Conservation (phyloP, 1,140 invertebrate genomes). For the Brachionus koreanus region DNA sequence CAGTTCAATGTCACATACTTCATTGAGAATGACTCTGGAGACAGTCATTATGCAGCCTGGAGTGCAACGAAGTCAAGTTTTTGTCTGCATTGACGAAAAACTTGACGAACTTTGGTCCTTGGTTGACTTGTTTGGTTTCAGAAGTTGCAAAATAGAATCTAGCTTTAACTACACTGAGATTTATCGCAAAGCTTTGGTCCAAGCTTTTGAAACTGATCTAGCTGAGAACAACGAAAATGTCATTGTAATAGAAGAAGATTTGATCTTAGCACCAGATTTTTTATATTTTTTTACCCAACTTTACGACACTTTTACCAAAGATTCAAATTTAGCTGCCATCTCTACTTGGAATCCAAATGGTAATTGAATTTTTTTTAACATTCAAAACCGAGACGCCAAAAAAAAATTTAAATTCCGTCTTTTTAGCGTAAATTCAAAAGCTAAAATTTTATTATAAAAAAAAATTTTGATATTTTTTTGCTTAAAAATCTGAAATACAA, state of each 20-base stretch:
- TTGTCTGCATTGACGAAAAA: conserved; percentile 56
- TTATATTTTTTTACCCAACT: conserved; percentile 59
- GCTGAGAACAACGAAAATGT: not conserved
- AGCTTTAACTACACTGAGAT: conserved; percentile 50
- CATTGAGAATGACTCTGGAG: conserved; percentile 59
- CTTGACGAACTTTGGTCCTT: conserved; percentile 53
- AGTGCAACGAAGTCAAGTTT: conserved; percentile 54
- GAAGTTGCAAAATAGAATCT: conserved; percentile 48
- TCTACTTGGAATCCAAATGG: conserved; percentile 62
- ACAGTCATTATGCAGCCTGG: conserved; percentile 61
- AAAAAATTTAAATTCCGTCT: too few species aligned
- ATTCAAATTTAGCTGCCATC: conserved; percentile 56
- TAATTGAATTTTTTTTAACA: conserved; percentile 46
- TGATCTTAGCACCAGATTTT: conserved; percentile 60
- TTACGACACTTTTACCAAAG: conserved; percentile 53
- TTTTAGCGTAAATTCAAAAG: too few species aligned
- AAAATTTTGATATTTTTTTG: too few species aligned
- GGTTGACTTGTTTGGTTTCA: conserved; percentile 54
- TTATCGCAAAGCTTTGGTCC: conserved; percentile 43
- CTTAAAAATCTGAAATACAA: not conserved
- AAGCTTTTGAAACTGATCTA: conserved; percentile 46
- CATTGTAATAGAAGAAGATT: conserved; percentile 61
- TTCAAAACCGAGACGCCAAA: too few species aligned
- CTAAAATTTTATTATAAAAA: too few species aligned
- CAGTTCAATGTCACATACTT: conserved; percentile 55